These are phyloP conservation scores for Anhinga anhinga DNA, from an alignment of 2,113 vertebrate genomes.

Conservation along the genomic window DNA sequence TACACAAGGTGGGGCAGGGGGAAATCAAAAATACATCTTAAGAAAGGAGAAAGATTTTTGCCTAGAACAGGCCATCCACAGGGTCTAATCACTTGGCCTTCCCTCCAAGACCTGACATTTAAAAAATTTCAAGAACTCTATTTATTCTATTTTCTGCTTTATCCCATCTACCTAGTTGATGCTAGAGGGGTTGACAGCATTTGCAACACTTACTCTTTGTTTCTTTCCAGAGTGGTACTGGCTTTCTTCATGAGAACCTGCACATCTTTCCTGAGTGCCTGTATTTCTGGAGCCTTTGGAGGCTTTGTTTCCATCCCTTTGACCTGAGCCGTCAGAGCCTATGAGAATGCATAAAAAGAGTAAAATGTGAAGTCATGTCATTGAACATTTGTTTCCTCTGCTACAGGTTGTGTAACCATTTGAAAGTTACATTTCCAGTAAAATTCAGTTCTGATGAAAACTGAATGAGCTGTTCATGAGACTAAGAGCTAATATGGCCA, in stretches of 20 bases:
- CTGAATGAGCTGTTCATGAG: neutral
- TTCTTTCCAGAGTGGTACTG: constrained; percentile 53
- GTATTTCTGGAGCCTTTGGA: constrained; percentile 8
- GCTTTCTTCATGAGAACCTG: constrained; percentile 19
- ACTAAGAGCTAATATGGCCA: neutral
- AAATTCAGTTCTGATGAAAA: neutral
- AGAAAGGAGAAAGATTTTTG: neutral
- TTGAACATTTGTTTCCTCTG: neutral
- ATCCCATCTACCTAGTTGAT: neutral
- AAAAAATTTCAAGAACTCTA: neutral
- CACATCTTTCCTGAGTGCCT: constrained; percentile 38
- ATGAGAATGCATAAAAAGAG: neutral
- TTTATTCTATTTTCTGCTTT: neutral
- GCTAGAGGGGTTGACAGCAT: neutral
- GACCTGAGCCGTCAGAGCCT: neutral
- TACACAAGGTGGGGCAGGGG: neutral
- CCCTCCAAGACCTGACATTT: neutral
- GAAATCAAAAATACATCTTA: neutral
- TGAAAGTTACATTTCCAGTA: neutral
- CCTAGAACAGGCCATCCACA: neutral
- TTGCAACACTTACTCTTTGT: constrained; percentile 47
- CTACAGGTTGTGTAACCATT: neutral
- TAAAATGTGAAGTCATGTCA: neutral
- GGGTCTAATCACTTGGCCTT: neutral
- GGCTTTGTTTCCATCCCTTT: neutral